A percentile compares a stretch with the other conserved stretches of the same genome.
Evolutionary conservation across 2,888 invertebrate species (phyloP).

Genomic region (Branchipolynoe longqiensis): DNA sequence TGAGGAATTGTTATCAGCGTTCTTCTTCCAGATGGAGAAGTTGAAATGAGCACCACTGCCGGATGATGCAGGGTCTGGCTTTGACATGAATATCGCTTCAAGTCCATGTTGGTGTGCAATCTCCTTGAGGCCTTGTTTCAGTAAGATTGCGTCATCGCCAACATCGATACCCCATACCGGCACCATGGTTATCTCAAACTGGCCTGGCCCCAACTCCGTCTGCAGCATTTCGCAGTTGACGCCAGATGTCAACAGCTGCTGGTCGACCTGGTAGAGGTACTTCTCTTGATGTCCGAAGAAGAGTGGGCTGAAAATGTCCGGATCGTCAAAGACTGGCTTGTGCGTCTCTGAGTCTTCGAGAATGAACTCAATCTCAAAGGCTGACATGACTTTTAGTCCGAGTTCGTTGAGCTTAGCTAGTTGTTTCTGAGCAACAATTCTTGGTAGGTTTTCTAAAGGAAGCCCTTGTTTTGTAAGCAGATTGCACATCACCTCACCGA

Average conservation of each 20-base stretch:
- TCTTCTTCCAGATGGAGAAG: slow-evolving; percentile 63
- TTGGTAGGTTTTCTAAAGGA: neutral
- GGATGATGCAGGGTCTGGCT: slow-evolving; percentile 29
- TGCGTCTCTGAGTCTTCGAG: slow-evolving; percentile 23
- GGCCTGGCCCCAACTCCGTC: slow-evolving; percentile 49
- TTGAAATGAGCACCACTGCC: slow-evolving; percentile 66
- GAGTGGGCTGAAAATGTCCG: slow-evolving; percentile 22
- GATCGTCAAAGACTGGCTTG: slow-evolving; percentile 33
- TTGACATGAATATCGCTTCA: slow-evolving; percentile 59
- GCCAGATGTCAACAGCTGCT: slow-evolving; percentile 30
- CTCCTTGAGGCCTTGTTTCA: slow-evolving; percentile 61
- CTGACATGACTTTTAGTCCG: slow-evolving; percentile 25
- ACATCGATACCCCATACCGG: slow-evolving; percentile 56
- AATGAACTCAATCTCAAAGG: slow-evolving; percentile 32
- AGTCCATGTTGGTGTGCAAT: slow-evolving; percentile 50
- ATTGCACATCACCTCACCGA: slow-evolving; percentile 21
- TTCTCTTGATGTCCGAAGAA: slow-evolving; percentile 32
- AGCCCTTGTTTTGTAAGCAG: neutral
- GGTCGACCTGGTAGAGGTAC: slow-evolving; percentile 27
- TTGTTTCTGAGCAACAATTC: neutral
- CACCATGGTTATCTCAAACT: slow-evolving; percentile 57
- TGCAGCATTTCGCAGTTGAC: slow-evolving; percentile 41
- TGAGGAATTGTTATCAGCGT: slow-evolving; percentile 22
- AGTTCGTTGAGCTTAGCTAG: neutral
- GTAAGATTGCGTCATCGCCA: slow-evolving; percentile 42